Evolutionary conservation across 2,888 invertebrate genomes (phyloP), one percentile per base, ranked within the genome.

Genomic region (Bursaphelenchus okinawaensis): DNA sequence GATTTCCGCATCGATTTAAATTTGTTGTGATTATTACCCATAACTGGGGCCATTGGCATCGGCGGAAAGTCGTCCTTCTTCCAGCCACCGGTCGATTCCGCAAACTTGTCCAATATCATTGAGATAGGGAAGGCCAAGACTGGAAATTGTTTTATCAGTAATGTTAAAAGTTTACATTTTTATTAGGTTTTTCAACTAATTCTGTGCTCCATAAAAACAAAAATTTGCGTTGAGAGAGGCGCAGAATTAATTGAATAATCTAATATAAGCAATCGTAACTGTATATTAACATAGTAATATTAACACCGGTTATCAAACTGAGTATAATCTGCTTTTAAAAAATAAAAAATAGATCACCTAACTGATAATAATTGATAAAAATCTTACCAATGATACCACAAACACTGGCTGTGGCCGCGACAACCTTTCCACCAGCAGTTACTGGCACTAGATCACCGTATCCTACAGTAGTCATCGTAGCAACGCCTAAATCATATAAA

Each of bases 81-180:
- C 75, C 75, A 77, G n/a, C 73, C 69, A 8, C 74, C 72, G 0
- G 79, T 79, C 52, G 72, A 72, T 64, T 79, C 79, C 54, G 80
- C 80, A 63, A 80, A 80, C 52, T 80, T 80, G 67, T 80, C 80
- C 63, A 80, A 77, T 27, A 80, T 80, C 80, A 80, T 79, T 3
- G 78, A 79, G 56, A 80, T 80, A 19, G 80, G 80, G 70, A 80
- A 80, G 27, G 80, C 80, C 26, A 78, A 70, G 4, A 77, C 75
- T 26, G 52, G 26, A 27, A 54, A n/a, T n/a, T n/a, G n/a, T n/a
- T n/a, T n/a, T 59, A n/a, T n/a, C n/a, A n/a, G n/a, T n/a, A n/a
- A n/a, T n/a, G n/a, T n/a, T n/a, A n/a, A n/a, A n/a, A n/a, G n/a
- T n/a, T n/a, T n/a, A n/a, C n/a, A n/a, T n/a, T n/a, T n/a, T n/a